Conservation (phyloP, 2,888 invertebrate genomes). For the Poecilobothrus nobilitatus region DNA sequence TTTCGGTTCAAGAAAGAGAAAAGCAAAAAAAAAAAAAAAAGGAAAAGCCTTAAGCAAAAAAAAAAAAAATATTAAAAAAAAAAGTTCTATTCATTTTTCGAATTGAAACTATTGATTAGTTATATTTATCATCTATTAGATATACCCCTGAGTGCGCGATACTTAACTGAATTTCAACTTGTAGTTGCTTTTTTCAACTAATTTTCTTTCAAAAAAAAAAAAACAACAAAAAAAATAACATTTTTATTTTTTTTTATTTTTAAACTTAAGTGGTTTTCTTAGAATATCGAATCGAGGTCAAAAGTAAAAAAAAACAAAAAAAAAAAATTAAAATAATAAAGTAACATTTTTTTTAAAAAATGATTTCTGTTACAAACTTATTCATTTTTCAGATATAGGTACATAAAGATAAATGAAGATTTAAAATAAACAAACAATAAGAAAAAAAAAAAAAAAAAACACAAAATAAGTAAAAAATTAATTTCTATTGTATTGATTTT, state of each 20-base stretch:
- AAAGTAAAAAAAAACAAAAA: neutral
- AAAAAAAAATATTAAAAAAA: too few species aligned
- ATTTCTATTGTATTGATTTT: too few species aligned
- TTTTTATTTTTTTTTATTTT: neutral
- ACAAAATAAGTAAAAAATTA: too few species aligned
- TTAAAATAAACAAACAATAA: too few species aligned
- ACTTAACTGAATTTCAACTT: neutral
- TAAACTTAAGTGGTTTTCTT: neutral
- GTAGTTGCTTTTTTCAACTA: too few species aligned
- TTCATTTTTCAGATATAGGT: too few species aligned
- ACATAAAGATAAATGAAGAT: too few species aligned
- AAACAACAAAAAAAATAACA: too few species aligned
- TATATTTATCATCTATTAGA: constrained; percentile 6
- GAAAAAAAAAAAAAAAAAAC: too few species aligned
- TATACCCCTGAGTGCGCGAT: neutral
- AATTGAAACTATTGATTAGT: neutral
- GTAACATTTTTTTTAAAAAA: neutral
- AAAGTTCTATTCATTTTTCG: neutral
- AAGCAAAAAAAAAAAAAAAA: neutral
- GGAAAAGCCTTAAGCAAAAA: neutral
- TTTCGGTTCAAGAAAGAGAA: too few species aligned
- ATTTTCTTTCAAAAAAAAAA: too few species aligned
- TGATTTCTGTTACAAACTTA: too few species aligned
- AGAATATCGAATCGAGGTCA: neutral
- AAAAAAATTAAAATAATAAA: neutral